Conservation (phyloP, 2,113 vertebrate genomes). For the Diglossa brunneiventris region DNA sequence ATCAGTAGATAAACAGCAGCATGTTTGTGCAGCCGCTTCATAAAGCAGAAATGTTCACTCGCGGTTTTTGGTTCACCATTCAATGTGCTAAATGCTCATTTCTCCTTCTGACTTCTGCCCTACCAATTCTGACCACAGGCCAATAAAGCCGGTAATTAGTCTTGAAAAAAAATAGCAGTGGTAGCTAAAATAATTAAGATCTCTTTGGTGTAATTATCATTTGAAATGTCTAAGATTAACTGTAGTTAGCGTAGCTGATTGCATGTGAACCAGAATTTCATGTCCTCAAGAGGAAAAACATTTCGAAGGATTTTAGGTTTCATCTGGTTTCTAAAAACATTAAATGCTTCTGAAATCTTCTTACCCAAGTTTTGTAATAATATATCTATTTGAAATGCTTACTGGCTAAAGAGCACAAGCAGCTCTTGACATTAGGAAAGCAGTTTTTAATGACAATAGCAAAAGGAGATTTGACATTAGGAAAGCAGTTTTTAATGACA, state of each 20-base stretch:
- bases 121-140: conserved; percentile 35
- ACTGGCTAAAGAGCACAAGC: not conserved
- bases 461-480: not conserved
- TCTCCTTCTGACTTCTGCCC: conserved; percentile 53
- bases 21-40: conserved; percentile 66
- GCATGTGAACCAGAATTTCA: not conserved
- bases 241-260: not conserved
- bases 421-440: not conserved
- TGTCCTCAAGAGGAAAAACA: not conserved
- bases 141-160: conserved; percentile 47
- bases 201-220: not conserved
- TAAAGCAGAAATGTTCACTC: conserved; percentile 60
- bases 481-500: not conserved
- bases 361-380: not conserved
- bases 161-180: conserved; percentile 31
- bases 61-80: conserved; percentile 59
- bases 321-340: not conserved
- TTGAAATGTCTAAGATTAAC: not conserved
- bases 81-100: conserved; percentile 56
- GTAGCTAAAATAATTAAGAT: conserved; percentile 25
- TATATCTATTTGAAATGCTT: not conserved
- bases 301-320: not conserved
- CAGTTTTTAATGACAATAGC: not conserved
- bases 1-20: conserved; percentile 65
- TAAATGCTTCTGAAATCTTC: not conserved